phyloP scores from a whole-genome alignment of 2,888 invertebrate species.

The Patella caerulea region DNA sequence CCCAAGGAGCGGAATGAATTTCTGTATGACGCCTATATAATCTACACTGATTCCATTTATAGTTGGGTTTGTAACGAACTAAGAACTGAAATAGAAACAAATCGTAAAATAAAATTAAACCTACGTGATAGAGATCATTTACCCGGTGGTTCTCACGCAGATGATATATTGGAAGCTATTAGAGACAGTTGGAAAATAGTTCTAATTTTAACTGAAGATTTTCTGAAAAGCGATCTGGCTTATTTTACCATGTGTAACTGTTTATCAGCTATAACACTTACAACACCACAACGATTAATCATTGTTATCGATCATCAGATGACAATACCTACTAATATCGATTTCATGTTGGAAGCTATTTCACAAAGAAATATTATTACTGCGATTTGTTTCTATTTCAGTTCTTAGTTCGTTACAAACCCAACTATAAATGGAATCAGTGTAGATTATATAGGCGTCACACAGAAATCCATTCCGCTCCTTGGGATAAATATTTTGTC shows the following conservation, averaged over 20 bases:
- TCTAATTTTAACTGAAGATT: neutral
- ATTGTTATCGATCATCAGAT: neutral
- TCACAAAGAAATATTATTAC: neutral
- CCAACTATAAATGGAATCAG: neutral
- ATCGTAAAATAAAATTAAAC: neutral
- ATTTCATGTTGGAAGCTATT: neutral
- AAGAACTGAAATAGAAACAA: neutral
- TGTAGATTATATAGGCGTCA: neutral
- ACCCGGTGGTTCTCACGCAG: neutral
- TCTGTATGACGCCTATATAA: neutral
- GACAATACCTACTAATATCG: neutral
- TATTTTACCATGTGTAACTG: neutral
- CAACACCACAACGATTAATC: neutral
- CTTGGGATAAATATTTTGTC: neutral
- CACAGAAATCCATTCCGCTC: neutral
- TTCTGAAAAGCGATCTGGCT: neutral
- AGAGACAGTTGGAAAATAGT: conserved; percentile 4
- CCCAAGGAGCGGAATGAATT: neutral
- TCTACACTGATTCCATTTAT: neutral
- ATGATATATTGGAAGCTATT: neutral
- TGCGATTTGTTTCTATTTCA: neutral
- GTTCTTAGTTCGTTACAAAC: neutral
- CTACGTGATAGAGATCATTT: neutral
- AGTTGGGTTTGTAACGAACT: neutral
- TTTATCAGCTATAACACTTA: neutral